Percentiles rank a stretch among this genome's conserved stretches.
Evolutionary conservation across 1,140 invertebrate species (phyloP).

Genomic region (Drosophila equinoxialis): DNA sequence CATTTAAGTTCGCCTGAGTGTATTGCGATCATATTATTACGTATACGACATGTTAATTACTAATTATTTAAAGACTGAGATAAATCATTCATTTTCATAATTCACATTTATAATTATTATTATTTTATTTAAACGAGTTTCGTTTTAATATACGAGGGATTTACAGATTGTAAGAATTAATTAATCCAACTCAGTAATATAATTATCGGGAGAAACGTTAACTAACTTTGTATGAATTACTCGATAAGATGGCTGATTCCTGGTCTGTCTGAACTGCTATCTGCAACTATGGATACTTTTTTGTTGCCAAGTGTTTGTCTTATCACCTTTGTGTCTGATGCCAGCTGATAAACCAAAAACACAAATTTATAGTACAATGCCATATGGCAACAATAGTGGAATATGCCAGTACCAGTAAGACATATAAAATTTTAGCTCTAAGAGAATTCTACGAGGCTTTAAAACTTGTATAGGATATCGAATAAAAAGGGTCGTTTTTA

Average conservation of each 20-base stretch:
- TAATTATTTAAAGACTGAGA: too few species aligned
- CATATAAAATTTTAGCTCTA: too few species aligned
- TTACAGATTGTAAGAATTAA: neutral
- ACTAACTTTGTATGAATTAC: neutral
- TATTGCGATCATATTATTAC: neutral
- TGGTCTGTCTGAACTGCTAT: neutral
- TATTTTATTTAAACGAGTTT: neutral
- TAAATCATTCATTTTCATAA: neutral
- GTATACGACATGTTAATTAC: conserved; percentile 1
- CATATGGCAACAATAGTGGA: neutral
- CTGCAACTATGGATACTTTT: neutral
- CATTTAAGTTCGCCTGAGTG: neutral
- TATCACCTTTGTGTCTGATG: conserved; percentile 1
- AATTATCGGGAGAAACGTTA: too few species aligned
- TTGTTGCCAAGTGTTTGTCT: conserved; percentile 6
- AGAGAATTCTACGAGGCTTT: too few species aligned
- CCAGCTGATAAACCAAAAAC: neutral
- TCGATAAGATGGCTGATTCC: neutral
- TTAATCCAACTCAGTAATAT: too few species aligned
- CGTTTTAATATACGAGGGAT: too few species aligned
- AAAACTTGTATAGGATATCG: neutral
- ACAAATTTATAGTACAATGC: neutral
- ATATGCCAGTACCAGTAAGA: neutral
- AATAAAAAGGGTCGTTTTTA: neutral
- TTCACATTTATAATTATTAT: neutral